Evolutionary conservation across 2,797 vertebrate genomes (phyloP).

Genomic region (Labeo calbasu): DNA sequence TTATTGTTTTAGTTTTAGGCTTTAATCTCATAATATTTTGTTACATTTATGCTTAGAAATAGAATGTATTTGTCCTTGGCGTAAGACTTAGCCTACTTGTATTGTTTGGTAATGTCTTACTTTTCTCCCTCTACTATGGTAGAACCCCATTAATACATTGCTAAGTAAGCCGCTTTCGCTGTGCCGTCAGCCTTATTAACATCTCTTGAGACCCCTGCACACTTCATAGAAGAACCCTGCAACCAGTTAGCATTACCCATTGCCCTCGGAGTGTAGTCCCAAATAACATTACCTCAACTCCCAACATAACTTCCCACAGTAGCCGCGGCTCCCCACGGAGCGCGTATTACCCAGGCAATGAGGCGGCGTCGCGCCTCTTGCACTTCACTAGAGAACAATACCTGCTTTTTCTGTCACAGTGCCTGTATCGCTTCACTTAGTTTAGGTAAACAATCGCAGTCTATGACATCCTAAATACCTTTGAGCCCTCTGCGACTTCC

Average conservation of each 20-base stretch:
- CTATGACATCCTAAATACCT: conserved; percentile 64
- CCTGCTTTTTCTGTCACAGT: conserved; percentile 32
- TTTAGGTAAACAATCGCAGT: conserved; percentile 66
- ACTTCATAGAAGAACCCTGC: conserved; percentile 43
- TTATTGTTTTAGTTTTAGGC: neutral
- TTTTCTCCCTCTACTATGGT: neutral
- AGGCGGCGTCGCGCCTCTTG: conserved; percentile 43
- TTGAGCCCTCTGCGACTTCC: conserved; percentile 40
- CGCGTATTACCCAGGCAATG: conserved; percentile 48
- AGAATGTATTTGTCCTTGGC: neutral
- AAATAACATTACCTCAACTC: conserved; percentile 59
- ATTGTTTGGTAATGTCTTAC: neutral
- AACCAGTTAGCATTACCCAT: conserved; percentile 59
- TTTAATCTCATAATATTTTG: neutral
- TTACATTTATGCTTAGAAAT: neutral
- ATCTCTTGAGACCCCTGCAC: conserved; percentile 46
- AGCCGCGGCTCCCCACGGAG: conserved; percentile 44
- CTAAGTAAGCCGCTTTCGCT: neutral
- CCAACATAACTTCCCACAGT: conserved; percentile 57
- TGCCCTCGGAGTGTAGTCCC: conserved; percentile 52
- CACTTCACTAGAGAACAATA: conserved; percentile 37
- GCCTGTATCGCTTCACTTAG: conserved; percentile 55
- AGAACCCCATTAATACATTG: neutral
- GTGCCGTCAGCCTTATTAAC: conserved; percentile 38
- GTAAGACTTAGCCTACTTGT: neutral